Evolutionary conservation across 2,113 vertebrate species (phyloP).

Genomic region (Brienomyrus brachyistius): DNA sequence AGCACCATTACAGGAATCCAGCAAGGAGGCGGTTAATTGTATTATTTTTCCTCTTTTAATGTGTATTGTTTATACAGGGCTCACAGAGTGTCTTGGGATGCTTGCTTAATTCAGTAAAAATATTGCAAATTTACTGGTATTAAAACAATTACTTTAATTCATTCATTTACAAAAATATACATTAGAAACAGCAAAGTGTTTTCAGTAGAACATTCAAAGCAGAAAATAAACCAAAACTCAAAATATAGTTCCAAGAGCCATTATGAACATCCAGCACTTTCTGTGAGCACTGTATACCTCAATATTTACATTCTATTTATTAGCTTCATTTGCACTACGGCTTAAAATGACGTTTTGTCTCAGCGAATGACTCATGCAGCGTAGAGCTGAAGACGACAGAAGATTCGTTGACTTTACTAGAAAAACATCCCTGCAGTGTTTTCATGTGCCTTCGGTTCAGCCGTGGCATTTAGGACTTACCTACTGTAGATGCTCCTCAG

Average conservation of each 20-base stretch:
- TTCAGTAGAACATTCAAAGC: background rate
- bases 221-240: background rate
- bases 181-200: background rate
- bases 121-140: background rate
- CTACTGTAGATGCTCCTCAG: conserved; percentile 78
- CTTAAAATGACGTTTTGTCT: background rate
- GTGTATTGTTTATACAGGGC: background rate
- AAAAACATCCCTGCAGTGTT: background rate
- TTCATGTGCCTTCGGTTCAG: background rate
- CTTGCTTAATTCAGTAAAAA: background rate
- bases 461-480: conserved; percentile 44
- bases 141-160: background rate
- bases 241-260: background rate
- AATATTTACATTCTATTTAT: background rate
- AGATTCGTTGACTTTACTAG: background rate
- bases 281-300: background rate
- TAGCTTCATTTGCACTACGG: background rate
- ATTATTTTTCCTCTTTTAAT: background rate
- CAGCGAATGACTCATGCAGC: background rate
- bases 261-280: background rate
- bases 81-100: background rate
- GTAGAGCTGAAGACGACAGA: background rate
- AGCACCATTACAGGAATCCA: background rate
- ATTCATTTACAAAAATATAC: background rate
- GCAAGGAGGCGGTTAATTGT: background rate